Percentiles rank a stretch among this genome's conserved stretches.
phyloP scores from a whole-genome alignment of 2,113 vertebrate genomes.

The Barbus barbus region DNA sequence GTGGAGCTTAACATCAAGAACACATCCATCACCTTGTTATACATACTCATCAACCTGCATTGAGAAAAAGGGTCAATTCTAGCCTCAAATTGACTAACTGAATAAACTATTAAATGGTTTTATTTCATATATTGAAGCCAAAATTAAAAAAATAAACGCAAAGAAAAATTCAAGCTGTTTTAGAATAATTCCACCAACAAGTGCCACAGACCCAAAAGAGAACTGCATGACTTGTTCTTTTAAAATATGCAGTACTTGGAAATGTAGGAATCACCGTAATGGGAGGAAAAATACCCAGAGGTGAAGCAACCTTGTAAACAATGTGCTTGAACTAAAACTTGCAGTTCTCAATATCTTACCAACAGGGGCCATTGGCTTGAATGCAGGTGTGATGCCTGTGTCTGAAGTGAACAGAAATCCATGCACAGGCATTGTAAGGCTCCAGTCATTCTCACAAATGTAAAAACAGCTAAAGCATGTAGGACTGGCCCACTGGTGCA shows the following conservation, averaged over 20 bases:
- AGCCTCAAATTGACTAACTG: background rate
- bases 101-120: background rate
- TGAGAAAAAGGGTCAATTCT: background rate
- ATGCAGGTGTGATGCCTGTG: conserved; percentile 11
- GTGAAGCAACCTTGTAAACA: background rate
- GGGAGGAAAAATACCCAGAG: background rate
- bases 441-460: background rate
- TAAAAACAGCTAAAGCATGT: conserved; percentile 24
- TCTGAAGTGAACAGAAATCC: conserved; percentile 34
- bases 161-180: background rate
- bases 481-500: background rate
- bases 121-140: background rate
- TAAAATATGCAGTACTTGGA: background rate
- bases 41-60: background rate
- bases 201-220: background rate
- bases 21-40: conserved; percentile 1
- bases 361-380: conserved; percentile 53
- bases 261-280: background rate
- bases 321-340: background rate
- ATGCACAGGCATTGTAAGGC: background rate
- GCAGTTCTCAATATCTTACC: conserved; percentile 39
- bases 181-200: background rate
- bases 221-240: background rate
- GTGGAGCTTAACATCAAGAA: conserved; percentile 76
- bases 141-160: background rate